phyloP scores from a whole-genome alignment of 2,113 vertebrate genomes.

The Etia nguti region DNA sequence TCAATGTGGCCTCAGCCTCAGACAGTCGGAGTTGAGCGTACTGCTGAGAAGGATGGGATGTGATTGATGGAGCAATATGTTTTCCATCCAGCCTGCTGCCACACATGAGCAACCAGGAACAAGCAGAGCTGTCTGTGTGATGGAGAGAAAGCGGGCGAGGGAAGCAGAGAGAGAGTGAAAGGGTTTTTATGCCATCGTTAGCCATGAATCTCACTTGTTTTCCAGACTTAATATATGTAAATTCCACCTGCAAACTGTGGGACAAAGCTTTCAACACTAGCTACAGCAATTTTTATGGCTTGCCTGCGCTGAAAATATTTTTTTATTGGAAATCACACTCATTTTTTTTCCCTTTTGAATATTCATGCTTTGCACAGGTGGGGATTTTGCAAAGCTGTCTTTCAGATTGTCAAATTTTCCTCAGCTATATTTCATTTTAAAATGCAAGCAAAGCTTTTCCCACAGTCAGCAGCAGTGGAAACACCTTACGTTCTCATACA shows the following conservation, averaged over 20 bases:
- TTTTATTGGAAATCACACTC: conserved; percentile 36
- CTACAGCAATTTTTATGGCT: conserved; percentile 48
- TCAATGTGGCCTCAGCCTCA: conserved; percentile 8
- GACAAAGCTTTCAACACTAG: conserved; percentile 52
- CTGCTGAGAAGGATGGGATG: conserved; percentile 33
- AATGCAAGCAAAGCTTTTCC: neutral
- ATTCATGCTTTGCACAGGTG: conserved; percentile 45
- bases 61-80: conserved; percentile 71
- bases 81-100: conserved; percentile 54
- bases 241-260: conserved; percentile 61
- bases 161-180: neutral
- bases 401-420: conserved; percentile 45
- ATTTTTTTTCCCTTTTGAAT: neutral
- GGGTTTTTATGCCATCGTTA: conserved; percentile 26
- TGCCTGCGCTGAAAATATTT: conserved; percentile 47
- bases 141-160: neutral
- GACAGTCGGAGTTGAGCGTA: neutral
- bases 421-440: neutral
- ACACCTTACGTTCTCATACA: neutral
- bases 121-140: conserved; percentile 45
- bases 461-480: conserved; percentile 3
- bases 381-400: conserved; percentile 49
- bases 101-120: conserved; percentile 62
- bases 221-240: conserved; percentile 58
- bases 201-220: conserved; percentile 52